Evolutionary conservation across 2,797 vertebrate species (phyloP).

Genomic region (Takifugu ocellatus): DNA sequence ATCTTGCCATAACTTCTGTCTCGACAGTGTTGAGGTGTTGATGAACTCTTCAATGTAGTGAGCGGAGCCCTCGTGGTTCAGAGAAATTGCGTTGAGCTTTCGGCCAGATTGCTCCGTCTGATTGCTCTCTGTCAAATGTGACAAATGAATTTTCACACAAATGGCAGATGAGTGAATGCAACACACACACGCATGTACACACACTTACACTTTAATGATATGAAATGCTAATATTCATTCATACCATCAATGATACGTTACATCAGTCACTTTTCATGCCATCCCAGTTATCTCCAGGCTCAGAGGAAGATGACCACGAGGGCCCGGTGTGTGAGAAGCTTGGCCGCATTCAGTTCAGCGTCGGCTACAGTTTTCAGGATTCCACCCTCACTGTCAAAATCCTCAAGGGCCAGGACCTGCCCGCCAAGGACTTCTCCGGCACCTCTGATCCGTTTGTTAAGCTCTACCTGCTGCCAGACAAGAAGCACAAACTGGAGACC

Average conservation of each 20-base stretch:
- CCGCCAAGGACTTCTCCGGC: constrained; percentile 97
- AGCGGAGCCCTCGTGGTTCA: not conserved
- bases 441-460: constrained; percentile 98
- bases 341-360: constrained; percentile 95
- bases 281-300: constrained; percentile 89
- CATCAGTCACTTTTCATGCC: not conserved
- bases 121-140: not conserved
- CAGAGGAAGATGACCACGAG: constrained; percentile 90
- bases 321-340: constrained; percentile 89
- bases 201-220: no score
- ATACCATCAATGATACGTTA: not conserved
- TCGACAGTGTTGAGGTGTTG: not conserved
- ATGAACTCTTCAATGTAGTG: not conserved
- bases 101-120: not conserved
- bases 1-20: no score
- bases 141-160: not conserved
- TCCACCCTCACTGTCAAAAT: constrained; percentile 98
- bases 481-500: constrained; percentile 99
- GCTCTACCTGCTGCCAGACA: constrained; percentile 97
- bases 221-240: no score
- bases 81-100: not conserved
- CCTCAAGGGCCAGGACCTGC: constrained; percentile 95
- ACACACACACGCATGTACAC: no score
- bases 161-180: no score
- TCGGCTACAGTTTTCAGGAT: constrained; percentile 98